phyloP scores from a whole-genome alignment of 2,797 vertebrate species.

The Spheniscus humboldti region DNA sequence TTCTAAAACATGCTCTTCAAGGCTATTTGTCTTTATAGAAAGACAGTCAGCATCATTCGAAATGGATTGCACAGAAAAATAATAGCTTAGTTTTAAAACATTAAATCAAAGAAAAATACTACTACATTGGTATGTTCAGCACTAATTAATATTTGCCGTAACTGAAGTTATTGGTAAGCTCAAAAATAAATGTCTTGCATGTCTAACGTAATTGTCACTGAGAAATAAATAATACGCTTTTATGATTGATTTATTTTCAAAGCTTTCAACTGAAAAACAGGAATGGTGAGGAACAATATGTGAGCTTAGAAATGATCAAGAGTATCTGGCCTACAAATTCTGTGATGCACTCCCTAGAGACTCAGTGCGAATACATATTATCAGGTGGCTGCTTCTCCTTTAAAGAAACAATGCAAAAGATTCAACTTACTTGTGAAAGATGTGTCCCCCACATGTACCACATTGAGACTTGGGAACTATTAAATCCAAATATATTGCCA shows the following conservation, averaged over 20 bases:
- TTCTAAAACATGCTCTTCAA: neutral
- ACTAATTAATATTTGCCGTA: neutral
- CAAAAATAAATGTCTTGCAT: neutral
- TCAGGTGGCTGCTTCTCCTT: neutral
- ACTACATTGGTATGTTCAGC: neutral
- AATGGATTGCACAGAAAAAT: neutral
- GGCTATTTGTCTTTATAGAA: neutral
- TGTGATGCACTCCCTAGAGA: neutral
- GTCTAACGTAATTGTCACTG: neutral
- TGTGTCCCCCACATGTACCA: neutral
- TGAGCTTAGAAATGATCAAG: neutral
- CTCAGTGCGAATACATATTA: neutral
- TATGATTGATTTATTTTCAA: neutral
- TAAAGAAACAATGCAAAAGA: neutral
- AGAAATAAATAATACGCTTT: neutral
- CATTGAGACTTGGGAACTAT: neutral
- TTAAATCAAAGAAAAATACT: neutral
- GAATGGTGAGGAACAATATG: neutral
- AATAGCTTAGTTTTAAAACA: neutral
- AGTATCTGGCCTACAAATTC: neutral
- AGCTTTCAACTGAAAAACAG: neutral
- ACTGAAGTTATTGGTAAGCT: neutral
- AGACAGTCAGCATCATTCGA: neutral
- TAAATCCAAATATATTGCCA: neutral
- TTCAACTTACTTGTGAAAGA: neutral